These are phyloP conservation scores for Metopia argyrocephala DNA, from an alignment of 2,888 invertebrate genomes.

Conservation along the genomic window DNA sequence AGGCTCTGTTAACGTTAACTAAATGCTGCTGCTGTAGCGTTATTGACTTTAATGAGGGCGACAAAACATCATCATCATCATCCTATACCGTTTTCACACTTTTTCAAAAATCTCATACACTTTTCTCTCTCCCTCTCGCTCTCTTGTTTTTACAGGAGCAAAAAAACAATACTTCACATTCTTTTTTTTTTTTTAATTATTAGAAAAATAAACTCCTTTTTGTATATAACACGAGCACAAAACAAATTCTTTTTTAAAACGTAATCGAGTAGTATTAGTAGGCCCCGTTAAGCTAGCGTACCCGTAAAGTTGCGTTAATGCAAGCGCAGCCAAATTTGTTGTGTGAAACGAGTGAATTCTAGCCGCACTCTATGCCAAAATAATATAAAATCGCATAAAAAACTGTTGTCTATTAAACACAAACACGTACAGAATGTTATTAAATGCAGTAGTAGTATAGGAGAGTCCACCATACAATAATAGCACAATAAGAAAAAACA, in stretches of 20 bases:
- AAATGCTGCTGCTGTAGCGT: conserved; percentile 9
- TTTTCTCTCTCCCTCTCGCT: conserved; percentile 9
- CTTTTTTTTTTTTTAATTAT: conserved; percentile 31
- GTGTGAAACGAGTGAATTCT: conserved; percentile 63
- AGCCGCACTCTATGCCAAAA: conserved; percentile 63
- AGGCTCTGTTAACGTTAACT: neutral
- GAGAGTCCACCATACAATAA: neutral
- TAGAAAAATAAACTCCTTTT: conserved; percentile 8
- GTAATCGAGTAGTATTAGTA: conserved; percentile 46
- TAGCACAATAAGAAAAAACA: conserved; percentile 30
- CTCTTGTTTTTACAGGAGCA: no score
- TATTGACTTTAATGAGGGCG: conserved; percentile 36
- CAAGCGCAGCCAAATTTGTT: conserved; percentile 64
- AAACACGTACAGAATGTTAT: conserved; percentile 12
- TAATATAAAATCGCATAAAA: conserved; percentile 58
- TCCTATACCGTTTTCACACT: conserved; percentile 47
- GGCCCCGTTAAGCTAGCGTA: conserved; percentile 55
- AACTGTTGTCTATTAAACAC: neutral
- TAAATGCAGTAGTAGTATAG: neutral
- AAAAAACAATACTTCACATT: neutral
- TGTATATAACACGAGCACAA: neutral
- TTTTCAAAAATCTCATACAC: conserved; percentile 49
- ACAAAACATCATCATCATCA: conserved; percentile 20
- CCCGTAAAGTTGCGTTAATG: conserved; percentile 64
- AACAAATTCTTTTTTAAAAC: conserved; percentile 27